phyloP scores from a whole-genome alignment of 2,797 vertebrate species.

The Allobates femoralis region DNA sequence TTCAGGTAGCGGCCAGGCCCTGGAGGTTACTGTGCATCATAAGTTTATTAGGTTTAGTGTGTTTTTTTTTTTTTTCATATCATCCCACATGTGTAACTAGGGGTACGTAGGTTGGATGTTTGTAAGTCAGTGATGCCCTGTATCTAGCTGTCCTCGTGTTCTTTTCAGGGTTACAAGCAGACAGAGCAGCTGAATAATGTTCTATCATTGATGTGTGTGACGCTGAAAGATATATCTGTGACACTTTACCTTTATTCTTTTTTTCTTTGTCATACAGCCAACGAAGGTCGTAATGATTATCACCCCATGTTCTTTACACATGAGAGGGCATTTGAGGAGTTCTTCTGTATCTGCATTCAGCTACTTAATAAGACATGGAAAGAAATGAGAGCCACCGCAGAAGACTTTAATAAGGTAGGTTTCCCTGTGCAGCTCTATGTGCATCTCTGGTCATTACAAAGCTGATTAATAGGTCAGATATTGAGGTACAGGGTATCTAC shows the following conservation, averaged over 20 bases:
- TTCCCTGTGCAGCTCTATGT: background rate
- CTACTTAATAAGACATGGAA: conserved; percentile 98
- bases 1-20: too few relatives aligned
- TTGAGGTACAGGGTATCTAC: too few relatives aligned
- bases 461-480: too few relatives aligned
- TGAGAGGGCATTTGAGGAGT: conserved; percentile 95
- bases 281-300: conserved; percentile 96
- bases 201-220: background rate
- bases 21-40: too few relatives aligned
- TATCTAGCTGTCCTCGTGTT: background rate
- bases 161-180: background rate
- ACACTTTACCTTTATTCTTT: background rate
- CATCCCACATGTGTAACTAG: too few relatives aligned
- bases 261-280: conserved; percentile 77
- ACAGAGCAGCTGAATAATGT: background rate
- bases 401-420: conserved; percentile 95
- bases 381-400: conserved; percentile 96
- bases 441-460: too few relatives aligned
- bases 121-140: too few relatives aligned
- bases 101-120: too few relatives aligned
- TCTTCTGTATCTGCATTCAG: conserved; percentile 97
- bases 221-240: background rate
- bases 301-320: conserved; percentile 99
- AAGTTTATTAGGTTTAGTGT: too few relatives aligned
- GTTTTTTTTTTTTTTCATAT: too few relatives aligned